Percentiles rank a stretch among this genome's conserved stretches.
phyloP scores from a whole-genome alignment of 1,140 invertebrate species.

The Frieseomelitta varia region DNA sequence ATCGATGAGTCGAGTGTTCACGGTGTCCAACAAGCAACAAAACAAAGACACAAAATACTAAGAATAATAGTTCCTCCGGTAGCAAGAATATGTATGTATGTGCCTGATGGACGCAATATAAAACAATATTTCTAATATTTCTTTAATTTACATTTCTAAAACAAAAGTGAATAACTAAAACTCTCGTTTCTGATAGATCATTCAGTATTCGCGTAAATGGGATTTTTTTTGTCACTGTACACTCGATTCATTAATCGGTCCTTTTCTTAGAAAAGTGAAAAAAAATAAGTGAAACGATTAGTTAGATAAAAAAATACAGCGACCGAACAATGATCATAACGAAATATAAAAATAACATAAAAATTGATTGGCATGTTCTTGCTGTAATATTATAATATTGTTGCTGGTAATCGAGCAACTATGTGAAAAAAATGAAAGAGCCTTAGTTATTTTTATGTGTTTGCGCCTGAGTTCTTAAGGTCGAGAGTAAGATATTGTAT shows the following conservation, averaged over 20 bases:
- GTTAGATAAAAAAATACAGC: neutral
- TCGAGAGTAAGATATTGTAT: conserved; percentile 62
- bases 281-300: neutral
- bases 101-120: neutral
- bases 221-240: neutral
- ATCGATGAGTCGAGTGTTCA: conserved; percentile 42
- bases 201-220: neutral
- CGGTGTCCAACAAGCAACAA: neutral
- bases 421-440: conserved; percentile 46
- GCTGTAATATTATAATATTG: conserved; percentile 45
- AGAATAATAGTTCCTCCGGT: conserved; percentile 36
- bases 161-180: neutral
- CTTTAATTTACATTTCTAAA: conserved; percentile 12
- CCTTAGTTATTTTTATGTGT: conserved; percentile 62
- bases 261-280: conserved; percentile 8
- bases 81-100: neutral
- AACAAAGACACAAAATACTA: neutral
- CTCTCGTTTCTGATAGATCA: neutral
- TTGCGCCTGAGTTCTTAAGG: conserved; percentile 60
- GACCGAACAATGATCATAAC: neutral
- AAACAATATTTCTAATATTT: neutral
- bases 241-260: conserved; percentile 28
- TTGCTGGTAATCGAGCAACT: conserved; percentile 39
- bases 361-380: conserved; percentile 14
- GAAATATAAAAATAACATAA: neutral